These are phyloP conservation scores for Corythoichthys intestinalis DNA, from an alignment of 2,113 vertebrate genomes.

Conservation along the genomic window DNA sequence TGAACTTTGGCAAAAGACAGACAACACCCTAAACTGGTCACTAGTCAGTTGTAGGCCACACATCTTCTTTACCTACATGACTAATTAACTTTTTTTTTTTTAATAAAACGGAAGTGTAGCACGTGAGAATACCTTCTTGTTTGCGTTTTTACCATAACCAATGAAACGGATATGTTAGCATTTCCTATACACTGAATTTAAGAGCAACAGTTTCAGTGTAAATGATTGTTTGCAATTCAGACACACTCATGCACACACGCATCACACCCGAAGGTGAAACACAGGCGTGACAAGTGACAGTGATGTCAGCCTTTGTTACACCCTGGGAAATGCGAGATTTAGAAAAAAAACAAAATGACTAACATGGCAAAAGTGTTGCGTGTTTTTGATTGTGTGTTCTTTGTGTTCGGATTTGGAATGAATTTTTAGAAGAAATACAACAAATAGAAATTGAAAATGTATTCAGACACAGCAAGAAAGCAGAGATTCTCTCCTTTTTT, in stretches of 20 bases:
- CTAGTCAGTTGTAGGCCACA: too few relatives aligned
- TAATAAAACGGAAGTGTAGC: too few relatives aligned
- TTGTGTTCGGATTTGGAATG: background rate
- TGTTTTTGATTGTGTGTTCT: background rate
- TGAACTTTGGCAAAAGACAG: too few relatives aligned
- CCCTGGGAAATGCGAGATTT: constrained; percentile 30
- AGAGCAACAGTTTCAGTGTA: background rate
- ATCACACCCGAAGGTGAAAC: constrained; percentile 51
- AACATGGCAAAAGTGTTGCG: constrained; percentile 10
- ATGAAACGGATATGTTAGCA: background rate
- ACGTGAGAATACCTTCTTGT: background rate
- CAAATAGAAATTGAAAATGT: background rate
- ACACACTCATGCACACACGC: background rate
- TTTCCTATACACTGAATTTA: background rate
- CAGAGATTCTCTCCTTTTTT: background rate
- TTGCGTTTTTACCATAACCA: background rate
- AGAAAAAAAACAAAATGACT: constrained; percentile 19
- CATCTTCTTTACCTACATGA: background rate
- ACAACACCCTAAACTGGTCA: too few relatives aligned
- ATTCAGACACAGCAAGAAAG: background rate
- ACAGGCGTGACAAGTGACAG: constrained; percentile 34
- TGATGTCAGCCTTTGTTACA: constrained; percentile 25
- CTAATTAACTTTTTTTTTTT: background rate
- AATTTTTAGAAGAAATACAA: background rate
- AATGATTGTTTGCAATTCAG: background rate